Conservation (phyloP, 2,113 vertebrate genomes). For the Odocoileus hemionus region DNA sequence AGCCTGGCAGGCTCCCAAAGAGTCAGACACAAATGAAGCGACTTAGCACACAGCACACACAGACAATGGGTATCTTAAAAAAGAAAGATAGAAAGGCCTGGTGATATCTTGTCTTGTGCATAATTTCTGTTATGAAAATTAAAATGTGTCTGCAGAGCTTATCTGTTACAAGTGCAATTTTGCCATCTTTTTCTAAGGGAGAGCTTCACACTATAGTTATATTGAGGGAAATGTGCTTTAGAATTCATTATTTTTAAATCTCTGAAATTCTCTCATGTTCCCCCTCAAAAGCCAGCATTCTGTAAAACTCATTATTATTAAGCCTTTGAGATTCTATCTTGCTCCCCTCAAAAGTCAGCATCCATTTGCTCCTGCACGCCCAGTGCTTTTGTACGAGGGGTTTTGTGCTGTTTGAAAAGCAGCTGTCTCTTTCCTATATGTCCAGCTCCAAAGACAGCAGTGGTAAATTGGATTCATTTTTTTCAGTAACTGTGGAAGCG, state of each 20-base stretch:
- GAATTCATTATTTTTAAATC: neutral
- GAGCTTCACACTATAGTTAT: neutral
- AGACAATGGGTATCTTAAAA: neutral
- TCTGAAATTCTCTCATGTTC: neutral
- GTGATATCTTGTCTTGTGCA: neutral
- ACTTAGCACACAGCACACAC: neutral
- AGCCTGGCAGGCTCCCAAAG: neutral
- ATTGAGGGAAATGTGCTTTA: neutral
- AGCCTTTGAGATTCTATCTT: neutral
- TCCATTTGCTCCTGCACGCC: neutral
- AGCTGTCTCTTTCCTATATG: neutral
- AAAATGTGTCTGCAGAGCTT: neutral
- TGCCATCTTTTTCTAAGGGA: neutral
- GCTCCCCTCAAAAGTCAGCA: neutral
- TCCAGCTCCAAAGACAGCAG: neutral
- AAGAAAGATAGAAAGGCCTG: neutral
- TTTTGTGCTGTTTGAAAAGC: neutral
- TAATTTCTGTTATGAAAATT: neutral
- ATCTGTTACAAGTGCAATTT: neutral
- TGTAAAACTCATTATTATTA: neutral
- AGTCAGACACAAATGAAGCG: neutral
- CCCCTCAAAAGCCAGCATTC: neutral
- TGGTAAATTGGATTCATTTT: neutral
- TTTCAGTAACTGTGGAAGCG: neutral
- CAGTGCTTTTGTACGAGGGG: neutral